phyloP scores from a whole-genome alignment of 2,797 vertebrate genomes.

The Pseudochirops corinnae region DNA sequence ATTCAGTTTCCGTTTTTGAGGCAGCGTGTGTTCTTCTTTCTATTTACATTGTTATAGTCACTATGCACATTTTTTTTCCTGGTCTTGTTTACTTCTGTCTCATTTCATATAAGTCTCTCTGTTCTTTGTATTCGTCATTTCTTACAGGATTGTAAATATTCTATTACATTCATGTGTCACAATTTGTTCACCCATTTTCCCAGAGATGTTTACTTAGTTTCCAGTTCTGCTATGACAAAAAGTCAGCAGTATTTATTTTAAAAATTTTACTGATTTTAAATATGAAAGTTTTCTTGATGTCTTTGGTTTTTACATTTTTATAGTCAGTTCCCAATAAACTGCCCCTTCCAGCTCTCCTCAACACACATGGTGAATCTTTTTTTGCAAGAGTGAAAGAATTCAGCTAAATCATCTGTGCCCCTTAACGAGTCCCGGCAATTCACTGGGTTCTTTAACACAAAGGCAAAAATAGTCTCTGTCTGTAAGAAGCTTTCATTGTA shows the following conservation, averaged over 20 bases:
- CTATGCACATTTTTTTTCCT: neutral
- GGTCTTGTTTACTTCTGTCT: neutral
- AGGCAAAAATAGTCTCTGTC: neutral
- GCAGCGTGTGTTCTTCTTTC: neutral
- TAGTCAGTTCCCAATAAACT: neutral
- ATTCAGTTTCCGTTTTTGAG: neutral
- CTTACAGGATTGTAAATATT: neutral
- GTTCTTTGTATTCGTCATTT: neutral
- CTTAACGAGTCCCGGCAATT: neutral
- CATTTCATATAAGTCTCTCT: neutral
- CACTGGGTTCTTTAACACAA: neutral
- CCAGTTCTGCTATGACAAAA: neutral
- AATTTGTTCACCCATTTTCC: neutral
- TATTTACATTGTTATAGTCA: neutral
- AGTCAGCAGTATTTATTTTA: neutral
- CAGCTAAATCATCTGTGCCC: neutral
- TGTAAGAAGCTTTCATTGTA: neutral
- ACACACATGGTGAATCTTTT: neutral
- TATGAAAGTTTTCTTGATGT: neutral
- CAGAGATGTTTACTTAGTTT: neutral
- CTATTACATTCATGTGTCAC: neutral
- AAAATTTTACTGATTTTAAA: neutral
- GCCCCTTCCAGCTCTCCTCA: neutral
- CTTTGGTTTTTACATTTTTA: neutral
- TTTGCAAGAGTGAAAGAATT: neutral